A percentile compares a stretch with the other conserved stretches of the same genome.
These are phyloP conservation scores for Gymnarchus niloticus DNA, from an alignment of 2,113 vertebrate species.

Conservation along the genomic window DNA sequence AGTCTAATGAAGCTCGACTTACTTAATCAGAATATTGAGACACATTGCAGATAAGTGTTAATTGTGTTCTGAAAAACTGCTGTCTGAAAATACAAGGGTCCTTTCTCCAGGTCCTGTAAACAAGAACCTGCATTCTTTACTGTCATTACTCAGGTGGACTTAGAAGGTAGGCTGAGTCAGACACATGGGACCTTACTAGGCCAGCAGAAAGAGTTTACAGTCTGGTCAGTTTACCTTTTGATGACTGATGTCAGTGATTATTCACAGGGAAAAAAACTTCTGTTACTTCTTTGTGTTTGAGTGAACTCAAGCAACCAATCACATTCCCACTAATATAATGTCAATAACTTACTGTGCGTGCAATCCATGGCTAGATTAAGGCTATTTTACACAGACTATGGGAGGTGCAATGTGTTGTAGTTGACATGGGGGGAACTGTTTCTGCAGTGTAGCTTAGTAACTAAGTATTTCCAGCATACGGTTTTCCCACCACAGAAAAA, in stretches of 20 bases:
- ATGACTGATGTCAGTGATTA: background rate
- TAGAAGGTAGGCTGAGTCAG: background rate
- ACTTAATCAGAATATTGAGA: conserved; percentile 16
- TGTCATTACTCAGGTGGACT: background rate
- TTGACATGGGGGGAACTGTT: background rate
- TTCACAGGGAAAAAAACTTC: background rate
- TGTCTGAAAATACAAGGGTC: conserved; percentile 32
- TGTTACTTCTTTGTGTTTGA: background rate
- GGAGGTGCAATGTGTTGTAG: background rate
- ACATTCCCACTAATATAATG: background rate
- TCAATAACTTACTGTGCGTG: background rate
- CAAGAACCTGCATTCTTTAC: background rate
- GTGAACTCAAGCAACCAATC: background rate
- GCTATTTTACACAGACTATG: background rate
- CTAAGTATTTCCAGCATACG: background rate
- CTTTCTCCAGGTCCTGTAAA: conserved; percentile 13
- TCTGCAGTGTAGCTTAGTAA: background rate
- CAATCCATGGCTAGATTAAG: background rate
- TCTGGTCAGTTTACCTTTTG: background rate
- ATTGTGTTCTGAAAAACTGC: conserved; percentile 27
- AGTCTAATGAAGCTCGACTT: conserved; percentile 31
- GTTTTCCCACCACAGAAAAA: background rate
- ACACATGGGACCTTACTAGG: background rate
- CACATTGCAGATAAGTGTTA: conserved; percentile 31
- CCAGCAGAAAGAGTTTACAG: background rate